Evolutionary conservation across 2,113 vertebrate species (phyloP).

Genomic region (Clarias macrocephalus): DNA sequence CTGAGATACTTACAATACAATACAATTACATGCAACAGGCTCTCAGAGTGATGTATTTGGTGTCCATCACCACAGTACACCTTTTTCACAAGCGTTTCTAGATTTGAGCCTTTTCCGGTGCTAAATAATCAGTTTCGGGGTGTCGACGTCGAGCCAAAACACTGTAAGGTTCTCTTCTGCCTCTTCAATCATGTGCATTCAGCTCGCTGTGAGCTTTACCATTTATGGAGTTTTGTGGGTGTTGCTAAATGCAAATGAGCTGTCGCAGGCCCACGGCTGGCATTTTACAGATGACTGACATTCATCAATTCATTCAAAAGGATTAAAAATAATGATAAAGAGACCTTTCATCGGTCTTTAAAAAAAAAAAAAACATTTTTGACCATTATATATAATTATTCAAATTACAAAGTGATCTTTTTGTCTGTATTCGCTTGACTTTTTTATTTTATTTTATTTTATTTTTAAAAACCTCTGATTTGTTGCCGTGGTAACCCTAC

Average conservation of each 20-base stretch:
- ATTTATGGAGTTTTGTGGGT: neutral
- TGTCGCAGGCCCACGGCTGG: neutral
- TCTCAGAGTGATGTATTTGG: neutral
- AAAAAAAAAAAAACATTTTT: neutral
- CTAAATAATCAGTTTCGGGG: neutral
- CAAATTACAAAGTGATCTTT: neutral
- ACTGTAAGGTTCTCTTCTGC: neutral
- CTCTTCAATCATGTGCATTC: neutral
- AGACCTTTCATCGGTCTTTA: neutral
- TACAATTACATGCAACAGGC: neutral
- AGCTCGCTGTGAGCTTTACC: neutral
- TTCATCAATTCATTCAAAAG: neutral
- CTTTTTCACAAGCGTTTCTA: neutral
- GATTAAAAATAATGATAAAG: too few species aligned
- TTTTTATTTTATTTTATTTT: too few species aligned
- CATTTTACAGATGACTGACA: neutral
- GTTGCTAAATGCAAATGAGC: neutral
- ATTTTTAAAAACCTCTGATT: conserved; percentile 18
- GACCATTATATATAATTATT: neutral
- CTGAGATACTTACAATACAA: neutral
- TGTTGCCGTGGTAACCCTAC: neutral
- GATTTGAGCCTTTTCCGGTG: neutral
- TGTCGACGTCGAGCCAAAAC: neutral
- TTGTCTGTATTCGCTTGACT: neutral
- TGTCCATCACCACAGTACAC: neutral